Base-by-base conservation (phyloP, 2,797 vertebrate genomes). In the Ispidina lecontei region DNA sequence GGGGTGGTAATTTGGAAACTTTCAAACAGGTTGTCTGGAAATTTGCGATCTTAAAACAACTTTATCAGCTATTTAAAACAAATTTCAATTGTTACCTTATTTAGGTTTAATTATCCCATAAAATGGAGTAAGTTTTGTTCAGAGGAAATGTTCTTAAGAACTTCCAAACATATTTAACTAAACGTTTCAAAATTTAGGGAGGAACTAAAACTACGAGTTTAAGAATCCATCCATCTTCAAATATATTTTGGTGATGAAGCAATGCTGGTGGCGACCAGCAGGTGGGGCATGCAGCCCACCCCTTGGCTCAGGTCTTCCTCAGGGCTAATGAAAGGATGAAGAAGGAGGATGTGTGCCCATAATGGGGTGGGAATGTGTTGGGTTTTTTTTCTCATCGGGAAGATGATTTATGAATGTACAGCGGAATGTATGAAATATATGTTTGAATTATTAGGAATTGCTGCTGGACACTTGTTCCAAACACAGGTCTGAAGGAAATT, bases 341-440 rank as follows among this genome's bases (percentile, higher is more conserved):
- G 49, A 15, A 51, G 8, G 4, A 10, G 29, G 46, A 14, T 28
- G 56, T 12, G 22, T 5, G 10, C 4, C 0, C 4, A 1, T n/a
- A 33, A 1, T 3, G 23, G 37, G 11, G 1, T 13, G 68, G 49
- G 49, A 60, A 14, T 31, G 37, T 6, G 37, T 6, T 10, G 12
- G 6, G 6, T 35, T 64, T 60, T 35, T 43, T 68, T 60, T n/a
- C 41, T 58, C 28, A 2, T 33, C 44, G 9, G 15, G 25, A 10
- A 25, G 60, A 2, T 28, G 28, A 46, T 54, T 78, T 59, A 44
- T 44, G 29, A 43, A 43, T 0, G 0, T 31, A 7, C 4, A 29
- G 62, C 0, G 1, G 22, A 23, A 7, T 0, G 0, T 13, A 4
- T 22, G 18, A 28, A 68, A 51, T 5, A 0, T 18, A 17, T 0